Evolutionary conservation across 2,797 vertebrate genomes (phyloP).

Genomic region (Knipowitschia caucasica): DNA sequence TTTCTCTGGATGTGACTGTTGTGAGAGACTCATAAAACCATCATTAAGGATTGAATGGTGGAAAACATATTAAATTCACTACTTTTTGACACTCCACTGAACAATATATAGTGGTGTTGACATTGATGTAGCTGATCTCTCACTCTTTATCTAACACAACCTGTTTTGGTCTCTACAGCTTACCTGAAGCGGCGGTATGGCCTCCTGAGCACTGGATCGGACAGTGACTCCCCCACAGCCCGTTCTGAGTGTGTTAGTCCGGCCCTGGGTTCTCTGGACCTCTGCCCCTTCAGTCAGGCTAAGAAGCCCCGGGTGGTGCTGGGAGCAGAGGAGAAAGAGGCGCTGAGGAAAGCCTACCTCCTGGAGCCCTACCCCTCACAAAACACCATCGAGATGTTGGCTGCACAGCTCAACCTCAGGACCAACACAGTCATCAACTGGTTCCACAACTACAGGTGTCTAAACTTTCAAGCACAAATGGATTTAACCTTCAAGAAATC

Average conservation of each 20-base stretch:
- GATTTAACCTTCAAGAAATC: too few relatives aligned
- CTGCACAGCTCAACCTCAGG: slow-evolving; percentile 93
- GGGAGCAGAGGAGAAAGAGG: slow-evolving; percentile 93
- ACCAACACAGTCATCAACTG: slow-evolving; percentile 99
- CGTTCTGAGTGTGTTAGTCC: slow-evolving; percentile 92
- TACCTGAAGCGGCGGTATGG: slow-evolving; percentile 96
- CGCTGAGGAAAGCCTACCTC: slow-evolving; percentile 90
- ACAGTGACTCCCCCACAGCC: slow-evolving; percentile 88
- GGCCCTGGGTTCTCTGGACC: slow-evolving; percentile 79
- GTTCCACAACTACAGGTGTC: slow-evolving; percentile 99
- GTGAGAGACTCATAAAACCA: too few relatives aligned
- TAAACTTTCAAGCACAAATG: too few relatives aligned
- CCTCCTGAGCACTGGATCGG: slow-evolving; percentile 87
- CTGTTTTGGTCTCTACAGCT: slow-evolving; percentile 65
- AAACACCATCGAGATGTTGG: slow-evolving; percentile 94
- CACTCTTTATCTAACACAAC: slow-evolving; percentile 13
- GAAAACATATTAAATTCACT: too few relatives aligned
- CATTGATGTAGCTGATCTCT: too few relatives aligned
- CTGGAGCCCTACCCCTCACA: slow-evolving; percentile 97
- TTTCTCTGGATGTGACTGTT: too few relatives aligned
- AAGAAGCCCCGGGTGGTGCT: slow-evolving; percentile 96
- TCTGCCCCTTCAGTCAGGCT: slow-evolving; percentile 86
- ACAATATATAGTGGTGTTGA: too few relatives aligned
- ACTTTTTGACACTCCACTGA: too few relatives aligned
- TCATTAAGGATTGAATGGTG: too few relatives aligned